A percentile compares a stretch with the other conserved stretches of the same genome.
phyloP scores from a whole-genome alignment of 2,888 invertebrate species.

The Anarsia innoxiella region DNA sequence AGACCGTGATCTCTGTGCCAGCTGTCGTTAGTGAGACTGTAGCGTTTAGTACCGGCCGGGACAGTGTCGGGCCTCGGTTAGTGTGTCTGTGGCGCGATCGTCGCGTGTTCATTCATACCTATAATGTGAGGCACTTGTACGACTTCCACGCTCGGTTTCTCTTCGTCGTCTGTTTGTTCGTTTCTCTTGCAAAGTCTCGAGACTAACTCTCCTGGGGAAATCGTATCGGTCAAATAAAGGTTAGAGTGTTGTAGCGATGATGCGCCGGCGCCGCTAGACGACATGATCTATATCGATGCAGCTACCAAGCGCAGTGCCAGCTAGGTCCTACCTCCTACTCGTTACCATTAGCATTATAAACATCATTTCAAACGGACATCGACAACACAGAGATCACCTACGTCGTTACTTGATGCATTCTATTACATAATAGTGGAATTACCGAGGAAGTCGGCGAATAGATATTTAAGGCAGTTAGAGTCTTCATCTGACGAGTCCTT shows the following conservation, averaged over 20 bases:
- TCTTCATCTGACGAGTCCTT: constrained; percentile 69
- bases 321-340: constrained; percentile 31
- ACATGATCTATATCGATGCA: constrained; percentile 19
- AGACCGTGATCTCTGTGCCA: constrained; percentile 44
- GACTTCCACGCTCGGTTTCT: constrained; percentile 20
- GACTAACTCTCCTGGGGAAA: constrained; percentile 59
- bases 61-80: constrained; percentile 21
- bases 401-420: constrained; percentile 36
- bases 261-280: constrained; percentile 12
- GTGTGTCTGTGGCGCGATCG: constrained; percentile 19
- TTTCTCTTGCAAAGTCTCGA: constrained; percentile 47
- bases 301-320: constrained; percentile 33
- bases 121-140: constrained; percentile 27
- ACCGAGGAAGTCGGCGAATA: constrained; percentile 81
- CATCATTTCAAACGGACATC: constrained; percentile 48
- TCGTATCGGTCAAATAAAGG: constrained; percentile 27
- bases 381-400: constrained; percentile 65
- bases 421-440: constrained; percentile 43
- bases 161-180: constrained; percentile 20
- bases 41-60: constrained; percentile 18
- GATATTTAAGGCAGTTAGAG: constrained; percentile 82
- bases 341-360: constrained; percentile 33
- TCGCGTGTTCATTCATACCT: constrained; percentile 29
- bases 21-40: constrained; percentile 22
- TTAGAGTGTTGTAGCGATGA: constrained; percentile 15